Base-by-base conservation (phyloP, 2,888 invertebrate genomes). In the Cyaniris semiargus region DNA sequence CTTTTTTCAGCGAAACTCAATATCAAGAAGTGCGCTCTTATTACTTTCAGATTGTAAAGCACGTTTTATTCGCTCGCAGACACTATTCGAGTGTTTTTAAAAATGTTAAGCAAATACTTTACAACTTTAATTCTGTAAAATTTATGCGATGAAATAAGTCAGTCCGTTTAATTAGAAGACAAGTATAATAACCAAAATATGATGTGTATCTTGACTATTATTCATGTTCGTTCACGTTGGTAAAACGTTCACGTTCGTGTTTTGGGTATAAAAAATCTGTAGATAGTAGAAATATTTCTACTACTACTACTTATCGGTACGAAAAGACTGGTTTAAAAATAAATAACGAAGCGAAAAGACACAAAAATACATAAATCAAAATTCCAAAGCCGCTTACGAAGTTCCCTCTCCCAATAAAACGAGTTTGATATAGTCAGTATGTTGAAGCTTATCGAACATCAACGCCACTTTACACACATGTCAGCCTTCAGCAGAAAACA, bases 401-500 rank as follows among this genome's bases (percentile, higher is more conserved):
- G 27, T 53, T 74, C 74, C 74, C 74, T 21, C 53, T 48, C 8
- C 27, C 74, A 53, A 74, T 74, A 27, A 74, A 74, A 74, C 44
- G 27, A 6, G 27, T 74, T 71, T 27, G 53, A 74, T 74, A 74
- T 74, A 53, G 72, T 72, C 48, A 48, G 74, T 74, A 53, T 18
- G 74, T 74, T 53, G 15, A 23, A 23, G 74, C 74, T 74, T 48
- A 74, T 74, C 74, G 76, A 38, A 48, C 70, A 75, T 75, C 75
- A 75, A 78, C 34, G 70, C 76, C 78, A 70, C 58, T 77, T 70
- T 75, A 71, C 60, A 76, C 56, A 72, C 77, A 80, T 80, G 80
- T 79, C 74, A 74, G 80, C 80, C 81, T 78, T 80, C 80, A 81
- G 79, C 78, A 78, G 80, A 81, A 82, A 81, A 82, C 81, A 80